Conservation (phyloP, 2,888 invertebrate species). For the Hipparchia semele region DNA sequence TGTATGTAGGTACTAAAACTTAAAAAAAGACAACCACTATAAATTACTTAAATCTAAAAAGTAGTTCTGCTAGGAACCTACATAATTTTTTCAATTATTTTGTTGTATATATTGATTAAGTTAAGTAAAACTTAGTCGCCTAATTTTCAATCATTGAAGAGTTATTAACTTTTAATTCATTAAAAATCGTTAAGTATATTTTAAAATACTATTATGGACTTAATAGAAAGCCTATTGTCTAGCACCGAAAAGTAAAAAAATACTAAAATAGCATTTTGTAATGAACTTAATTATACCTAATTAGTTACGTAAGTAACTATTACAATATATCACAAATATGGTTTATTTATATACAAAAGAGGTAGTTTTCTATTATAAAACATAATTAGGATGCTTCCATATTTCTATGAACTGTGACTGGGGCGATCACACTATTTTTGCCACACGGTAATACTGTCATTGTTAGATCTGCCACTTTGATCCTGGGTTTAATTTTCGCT, state of each 20-base stretch:
- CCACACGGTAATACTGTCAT: slow-evolving; percentile 81
- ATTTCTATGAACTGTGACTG: slow-evolving; percentile 94
- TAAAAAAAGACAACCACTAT: background rate
- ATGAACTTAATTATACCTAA: slow-evolving; percentile 19
- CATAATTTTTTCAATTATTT: background rate
- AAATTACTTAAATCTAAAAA: background rate
- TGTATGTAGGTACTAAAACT: background rate
- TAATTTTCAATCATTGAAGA: background rate
- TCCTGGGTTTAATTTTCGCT: slow-evolving; percentile 68
- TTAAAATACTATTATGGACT: background rate
- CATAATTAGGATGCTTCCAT: slow-evolving; percentile 89
- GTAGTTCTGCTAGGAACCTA: background rate
- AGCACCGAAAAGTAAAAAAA: slow-evolving; percentile 34
- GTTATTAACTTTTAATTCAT: background rate
- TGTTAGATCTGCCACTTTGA: slow-evolving; percentile 69
- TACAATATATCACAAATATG: slow-evolving; percentile 18
- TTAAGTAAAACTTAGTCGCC: background rate
- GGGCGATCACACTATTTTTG: slow-evolving; percentile 87
- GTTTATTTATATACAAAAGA: slow-evolving; percentile 47
- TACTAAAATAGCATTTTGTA: slow-evolving; percentile 18
- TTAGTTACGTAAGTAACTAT: slow-evolving; percentile 19
- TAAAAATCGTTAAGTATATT: background rate
- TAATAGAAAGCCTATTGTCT: slow-evolving; percentile 2
- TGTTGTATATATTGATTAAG: background rate
- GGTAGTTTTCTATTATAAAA: slow-evolving; percentile 57